These are phyloP conservation scores for Psittacula cyanocephala DNA, from an alignment of 2,113 vertebrate species.

Conservation along the genomic window DNA sequence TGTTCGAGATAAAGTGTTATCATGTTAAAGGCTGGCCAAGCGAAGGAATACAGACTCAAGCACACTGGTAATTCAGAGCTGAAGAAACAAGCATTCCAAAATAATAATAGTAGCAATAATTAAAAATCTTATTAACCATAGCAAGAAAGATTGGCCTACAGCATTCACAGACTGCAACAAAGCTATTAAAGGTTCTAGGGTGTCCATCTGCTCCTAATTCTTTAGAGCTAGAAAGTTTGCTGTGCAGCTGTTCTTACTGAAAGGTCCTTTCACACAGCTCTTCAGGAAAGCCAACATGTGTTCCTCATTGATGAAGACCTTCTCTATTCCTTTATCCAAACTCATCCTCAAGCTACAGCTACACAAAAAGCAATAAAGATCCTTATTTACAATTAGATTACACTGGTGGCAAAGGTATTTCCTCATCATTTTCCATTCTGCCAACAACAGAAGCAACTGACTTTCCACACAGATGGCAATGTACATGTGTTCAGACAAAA, in stretches of 20 bases:
- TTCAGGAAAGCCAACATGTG: conserved; percentile 20
- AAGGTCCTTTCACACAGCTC: conserved; percentile 36
- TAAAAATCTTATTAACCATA: background rate
- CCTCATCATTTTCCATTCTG: background rate
- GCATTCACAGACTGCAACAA: background rate
- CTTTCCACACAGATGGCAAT: background rate
- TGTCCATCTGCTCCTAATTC: conserved; percentile 26
- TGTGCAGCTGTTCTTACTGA: conserved; percentile 54
- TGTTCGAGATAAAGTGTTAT: background rate
- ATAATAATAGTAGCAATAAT: background rate
- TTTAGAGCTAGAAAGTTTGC: background rate
- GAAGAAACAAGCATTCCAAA: background rate
- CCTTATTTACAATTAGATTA: background rate
- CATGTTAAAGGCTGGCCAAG: background rate
- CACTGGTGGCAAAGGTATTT: background rate
- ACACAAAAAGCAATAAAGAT: background rate
- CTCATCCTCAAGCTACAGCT: conserved; percentile 10
- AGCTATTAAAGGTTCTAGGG: background rate
- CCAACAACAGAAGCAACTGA: conserved; percentile 17
- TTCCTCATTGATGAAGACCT: conserved; percentile 15
- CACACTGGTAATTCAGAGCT: background rate
- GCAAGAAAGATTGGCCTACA: background rate
- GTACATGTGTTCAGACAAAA: background rate
- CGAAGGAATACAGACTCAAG: background rate
- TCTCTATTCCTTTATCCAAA: conserved; percentile 26